Conservation (phyloP, 23 tunicate species). For the Halocynthia roretzi region DNA sequence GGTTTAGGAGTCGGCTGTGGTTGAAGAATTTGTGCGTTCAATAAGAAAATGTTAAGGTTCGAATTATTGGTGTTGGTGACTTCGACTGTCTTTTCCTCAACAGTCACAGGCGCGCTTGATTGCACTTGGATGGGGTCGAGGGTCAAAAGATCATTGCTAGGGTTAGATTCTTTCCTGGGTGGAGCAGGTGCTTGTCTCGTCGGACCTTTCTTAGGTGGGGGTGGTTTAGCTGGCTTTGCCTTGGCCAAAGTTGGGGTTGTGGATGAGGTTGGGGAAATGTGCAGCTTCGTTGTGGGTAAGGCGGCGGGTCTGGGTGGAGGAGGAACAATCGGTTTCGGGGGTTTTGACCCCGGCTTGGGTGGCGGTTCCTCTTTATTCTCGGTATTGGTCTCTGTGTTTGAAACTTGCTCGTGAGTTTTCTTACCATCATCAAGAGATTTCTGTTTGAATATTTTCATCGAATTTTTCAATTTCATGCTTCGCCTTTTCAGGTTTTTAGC, state of each 20-base stretch:
- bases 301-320: constrained; percentile 16
- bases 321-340: neutral
- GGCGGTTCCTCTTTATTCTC: neutral
- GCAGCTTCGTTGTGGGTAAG: neutral
- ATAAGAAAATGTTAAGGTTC: no score
- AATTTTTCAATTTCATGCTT: constrained; percentile 15
- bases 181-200: neutral
- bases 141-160: neutral
- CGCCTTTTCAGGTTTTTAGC: neutral
- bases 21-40: no score
- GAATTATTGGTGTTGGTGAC: no score
- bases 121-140: neutral
- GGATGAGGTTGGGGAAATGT: neutral
- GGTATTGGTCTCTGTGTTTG: neutral
- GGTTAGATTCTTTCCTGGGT: neutral
- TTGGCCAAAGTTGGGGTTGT: constrained; percentile 1
- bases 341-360: neutral
- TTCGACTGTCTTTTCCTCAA: no score
- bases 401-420: neutral
- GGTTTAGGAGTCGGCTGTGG: no score
- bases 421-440: neutral
- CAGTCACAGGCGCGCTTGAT: no score
- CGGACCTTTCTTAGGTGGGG: constrained; percentile 30
- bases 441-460: neutral
- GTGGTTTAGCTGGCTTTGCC: constrained; percentile 41